Conservation (phyloP, 2,113 vertebrate genomes). For the Cervus canadensis region DNA sequence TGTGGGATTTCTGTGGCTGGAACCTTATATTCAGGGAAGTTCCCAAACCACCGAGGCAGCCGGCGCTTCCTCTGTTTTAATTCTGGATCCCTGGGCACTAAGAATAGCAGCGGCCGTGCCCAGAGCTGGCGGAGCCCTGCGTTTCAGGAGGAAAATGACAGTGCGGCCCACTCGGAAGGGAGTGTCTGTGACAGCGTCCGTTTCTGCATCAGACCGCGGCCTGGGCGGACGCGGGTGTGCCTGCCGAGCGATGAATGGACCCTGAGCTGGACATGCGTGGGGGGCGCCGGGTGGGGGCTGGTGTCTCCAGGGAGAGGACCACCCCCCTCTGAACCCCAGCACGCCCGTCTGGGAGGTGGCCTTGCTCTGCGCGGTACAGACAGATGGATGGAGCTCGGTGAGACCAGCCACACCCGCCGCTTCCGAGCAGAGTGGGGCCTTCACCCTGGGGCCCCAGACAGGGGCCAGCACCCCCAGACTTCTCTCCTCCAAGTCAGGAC, state of each 20-base stretch:
- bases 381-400: neutral
- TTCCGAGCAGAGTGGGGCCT: no score
- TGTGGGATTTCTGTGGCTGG: conserved; percentile 31
- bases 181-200: accelerated
- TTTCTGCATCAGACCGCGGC: neutral
- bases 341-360: neutral
- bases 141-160: neutral
- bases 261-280: accelerated
- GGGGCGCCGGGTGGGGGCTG: accelerated
- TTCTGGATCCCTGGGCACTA: conserved; percentile 1
- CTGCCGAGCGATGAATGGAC: accelerated
- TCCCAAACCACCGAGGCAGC: conserved; percentile 19
- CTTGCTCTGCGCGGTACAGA: accelerated
- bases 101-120: conserved; percentile 16
- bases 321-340: neutral
- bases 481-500: neutral
- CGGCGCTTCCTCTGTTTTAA: conserved; percentile 37
- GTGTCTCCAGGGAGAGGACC: neutral
- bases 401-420: neutral
- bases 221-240: neutral
- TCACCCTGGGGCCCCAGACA: neutral
- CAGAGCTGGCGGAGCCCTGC: neutral
- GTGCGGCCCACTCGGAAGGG: neutral
- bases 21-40: conserved; percentile 22
- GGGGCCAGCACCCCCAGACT: accelerated